phyloP scores from a whole-genome alignment of 2,888 invertebrate species.

The Horisme vitalbata region DNA sequence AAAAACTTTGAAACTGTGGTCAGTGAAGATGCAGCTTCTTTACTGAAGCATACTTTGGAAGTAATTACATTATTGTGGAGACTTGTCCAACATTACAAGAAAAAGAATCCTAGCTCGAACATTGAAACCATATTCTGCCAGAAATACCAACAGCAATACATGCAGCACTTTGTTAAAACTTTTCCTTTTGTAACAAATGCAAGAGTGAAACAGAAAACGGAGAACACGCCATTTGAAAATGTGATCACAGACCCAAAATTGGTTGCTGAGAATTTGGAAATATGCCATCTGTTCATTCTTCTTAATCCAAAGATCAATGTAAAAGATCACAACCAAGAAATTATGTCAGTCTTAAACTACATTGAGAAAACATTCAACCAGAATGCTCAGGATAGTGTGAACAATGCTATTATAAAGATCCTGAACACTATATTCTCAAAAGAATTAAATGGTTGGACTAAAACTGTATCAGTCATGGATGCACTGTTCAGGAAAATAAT shows the following conservation, averaged over 20 bases:
- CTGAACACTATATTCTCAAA: constrained; percentile 61
- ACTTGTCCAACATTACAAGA: constrained; percentile 56
- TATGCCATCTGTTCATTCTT: constrained; percentile 72
- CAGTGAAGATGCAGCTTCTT: constrained; percentile 84
- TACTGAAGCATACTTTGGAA: constrained; percentile 85
- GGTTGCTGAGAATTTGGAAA: constrained; percentile 60
- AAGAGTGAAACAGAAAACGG: constrained; percentile 54
- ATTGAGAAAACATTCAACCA: constrained; percentile 73
- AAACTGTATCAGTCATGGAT: constrained; percentile 54
- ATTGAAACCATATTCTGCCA: constrained; percentile 76
- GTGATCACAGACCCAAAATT: constrained; percentile 65
- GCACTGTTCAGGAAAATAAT: constrained; percentile 65
- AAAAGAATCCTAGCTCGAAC: constrained; percentile 59
- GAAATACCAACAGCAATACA: constrained; percentile 79
- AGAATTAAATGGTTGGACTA: constrained; percentile 65
- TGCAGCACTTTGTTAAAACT: constrained; percentile 78
- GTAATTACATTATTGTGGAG: constrained; percentile 85
- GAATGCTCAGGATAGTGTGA: constrained; percentile 48
- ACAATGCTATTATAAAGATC: constrained; percentile 55
- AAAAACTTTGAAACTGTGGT: constrained; percentile 76
- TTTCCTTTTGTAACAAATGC: constrained; percentile 83
- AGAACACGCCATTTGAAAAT: constrained; percentile 47
- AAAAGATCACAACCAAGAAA: constrained; percentile 60
- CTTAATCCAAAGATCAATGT: constrained; percentile 68
- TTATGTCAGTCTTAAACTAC: constrained; percentile 69